Conservation (phyloP, 2,888 invertebrate genomes). For the Blera fallax region DNA sequence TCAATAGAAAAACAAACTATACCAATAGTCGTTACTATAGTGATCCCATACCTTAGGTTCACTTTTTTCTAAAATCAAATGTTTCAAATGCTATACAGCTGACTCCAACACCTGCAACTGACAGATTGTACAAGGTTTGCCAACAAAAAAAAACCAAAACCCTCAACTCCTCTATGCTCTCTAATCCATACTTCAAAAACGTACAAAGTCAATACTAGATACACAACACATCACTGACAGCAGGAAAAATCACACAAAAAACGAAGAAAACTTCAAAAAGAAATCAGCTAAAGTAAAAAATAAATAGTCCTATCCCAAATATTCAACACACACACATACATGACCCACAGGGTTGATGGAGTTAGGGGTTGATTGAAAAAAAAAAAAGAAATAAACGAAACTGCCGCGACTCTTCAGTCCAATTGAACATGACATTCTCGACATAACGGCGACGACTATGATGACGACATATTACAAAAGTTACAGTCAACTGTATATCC, state of each 20-base stretch:
- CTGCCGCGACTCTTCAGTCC: slow-evolving; percentile 44
- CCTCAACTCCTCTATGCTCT: background rate
- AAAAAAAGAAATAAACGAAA: slow-evolving; percentile 2
- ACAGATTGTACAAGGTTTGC: slow-evolving; percentile 34
- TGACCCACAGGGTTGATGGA: background rate
- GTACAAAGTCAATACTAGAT: slow-evolving; percentile 49
- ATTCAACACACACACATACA: slow-evolving; percentile 18
- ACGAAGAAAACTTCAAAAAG: slow-evolving; percentile 44
- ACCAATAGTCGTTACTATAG: slow-evolving; percentile 46
- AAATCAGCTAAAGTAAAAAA: slow-evolving; percentile 61
- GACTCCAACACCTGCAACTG: slow-evolving; percentile 50
- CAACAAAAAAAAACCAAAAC: background rate
- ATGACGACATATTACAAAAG: slow-evolving; percentile 43
- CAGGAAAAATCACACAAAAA: background rate
- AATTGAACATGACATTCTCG: slow-evolving; percentile 64
- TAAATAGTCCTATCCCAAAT: slow-evolving; percentile 54
- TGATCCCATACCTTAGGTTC: slow-evolving; percentile 5
- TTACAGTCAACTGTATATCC: slow-evolving; percentile 32
- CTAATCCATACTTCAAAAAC: slow-evolving; percentile 42
- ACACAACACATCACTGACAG: slow-evolving; percentile 19
- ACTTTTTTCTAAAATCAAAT: slow-evolving; percentile 49
- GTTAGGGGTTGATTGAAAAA: slow-evolving; percentile 35
- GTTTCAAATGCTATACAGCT: slow-evolving; percentile 53
- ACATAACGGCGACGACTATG: slow-evolving; percentile 5
- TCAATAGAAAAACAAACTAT: background rate